Base-by-base conservation (phyloP, 2,888 invertebrate species). In the Pyrrhia umbra region DNA sequence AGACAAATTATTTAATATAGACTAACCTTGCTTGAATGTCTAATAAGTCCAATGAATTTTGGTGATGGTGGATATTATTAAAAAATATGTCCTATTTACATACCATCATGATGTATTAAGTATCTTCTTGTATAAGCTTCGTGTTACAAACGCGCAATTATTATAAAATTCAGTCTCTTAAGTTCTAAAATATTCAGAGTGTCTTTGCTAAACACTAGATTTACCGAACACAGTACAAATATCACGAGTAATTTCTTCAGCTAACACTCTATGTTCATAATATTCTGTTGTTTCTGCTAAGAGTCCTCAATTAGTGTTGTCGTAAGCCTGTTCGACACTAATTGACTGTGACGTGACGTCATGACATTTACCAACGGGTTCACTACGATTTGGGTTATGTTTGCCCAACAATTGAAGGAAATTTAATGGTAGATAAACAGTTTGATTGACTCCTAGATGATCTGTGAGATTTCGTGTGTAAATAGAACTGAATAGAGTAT, bases 311-410 rank as follows among this genome's bases (percentile, higher is more conserved):
- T 75, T 64, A 61, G 68, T 68, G 63, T 58, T 64, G 50, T 71
- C 34, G 9, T 47, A 54, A 23, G 64, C 68, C 66, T 71, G 75
- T 61, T 51, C 59, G 56, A 27, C 58, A 65, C 76, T 83, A 86
- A 87, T 85, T 85, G 86, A 72, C 71, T 78, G 73, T 80, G 82
- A 84, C 81, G 67, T 63, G 74, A 62, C 58, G 34, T 75, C 51
- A 63, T 63, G 25, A 15, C 46, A 43, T 56, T 30, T 45, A 47
- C 58, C 51, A 62, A 66, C 55, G 56, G 46, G 40, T 72, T 50
- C 50, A 62, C 42, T 40, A 43, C 37, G 50, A 75, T 76, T 79
- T 61, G 49, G 75, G 77, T 72, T 73, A 61, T 72, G 66, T 72
- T 78, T 75, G 49, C 16, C 21, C 50, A 50, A 72, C 60, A 49